Evolutionary conservation across 2,797 vertebrate genomes (phyloP).

Genomic region (Florisuga fusca): DNA sequence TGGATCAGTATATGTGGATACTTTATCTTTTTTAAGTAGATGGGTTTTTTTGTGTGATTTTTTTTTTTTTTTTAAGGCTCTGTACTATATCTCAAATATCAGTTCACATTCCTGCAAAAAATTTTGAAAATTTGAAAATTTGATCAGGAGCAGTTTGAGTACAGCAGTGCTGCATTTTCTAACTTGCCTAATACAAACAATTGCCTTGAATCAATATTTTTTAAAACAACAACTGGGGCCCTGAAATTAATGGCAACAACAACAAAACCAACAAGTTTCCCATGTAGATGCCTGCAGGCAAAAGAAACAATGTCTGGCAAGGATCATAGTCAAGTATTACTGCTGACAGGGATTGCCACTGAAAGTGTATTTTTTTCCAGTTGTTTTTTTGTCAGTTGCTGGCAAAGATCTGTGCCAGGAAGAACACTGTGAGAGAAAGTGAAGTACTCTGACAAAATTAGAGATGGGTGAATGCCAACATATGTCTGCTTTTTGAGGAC

Average conservation of each 20-base stretch:
- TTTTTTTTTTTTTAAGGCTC: not conserved
- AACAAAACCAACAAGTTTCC: not conserved
- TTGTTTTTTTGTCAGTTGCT: conserved; percentile 68
- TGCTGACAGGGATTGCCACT: conserved; percentile 43
- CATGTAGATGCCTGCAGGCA: conserved; percentile 3
- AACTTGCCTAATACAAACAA: not conserved
- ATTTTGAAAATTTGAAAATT: not conserved
- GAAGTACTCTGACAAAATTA: conserved; percentile 74
- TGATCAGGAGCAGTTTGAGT: not conserved
- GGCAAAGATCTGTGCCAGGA: conserved; percentile 60
- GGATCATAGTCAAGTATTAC: not conserved
- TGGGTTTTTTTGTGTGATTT: not conserved
- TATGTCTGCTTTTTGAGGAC: conserved; percentile 41
- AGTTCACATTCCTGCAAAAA: not conserved
- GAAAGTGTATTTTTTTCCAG: conserved; percentile 37
- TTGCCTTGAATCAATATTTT: not conserved
- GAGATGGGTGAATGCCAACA: conserved; percentile 59
- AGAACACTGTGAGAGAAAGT: conserved; percentile 53
- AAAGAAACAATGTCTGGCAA: conserved; percentile 52
- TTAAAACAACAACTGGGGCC: not conserved
- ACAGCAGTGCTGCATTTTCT: not conserved
- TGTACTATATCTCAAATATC: not conserved
- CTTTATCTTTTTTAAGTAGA: not conserved
- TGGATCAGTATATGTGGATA: not conserved
- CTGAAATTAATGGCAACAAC: not conserved